Base-by-base conservation (phyloP, 1,140 invertebrate species). In the Globodera rostochiensis region DNA sequence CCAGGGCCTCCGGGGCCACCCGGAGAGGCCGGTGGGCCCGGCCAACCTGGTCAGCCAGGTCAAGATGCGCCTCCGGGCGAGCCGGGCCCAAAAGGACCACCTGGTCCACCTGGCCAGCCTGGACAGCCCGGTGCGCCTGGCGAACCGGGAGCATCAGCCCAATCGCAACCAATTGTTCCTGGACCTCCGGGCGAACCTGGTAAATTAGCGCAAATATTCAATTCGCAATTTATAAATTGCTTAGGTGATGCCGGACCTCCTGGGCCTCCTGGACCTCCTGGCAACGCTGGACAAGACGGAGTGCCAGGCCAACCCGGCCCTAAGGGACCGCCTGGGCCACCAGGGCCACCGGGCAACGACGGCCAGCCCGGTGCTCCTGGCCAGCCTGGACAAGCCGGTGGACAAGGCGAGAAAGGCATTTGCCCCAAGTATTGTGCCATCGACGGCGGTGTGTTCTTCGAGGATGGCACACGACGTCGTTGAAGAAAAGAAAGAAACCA, bases 381-480 rank as follows among this genome's bases (percentile, higher is more conserved):
- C 53, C 83, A 85, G 11, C 47, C 83, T 47, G 83, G 83, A 7
- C 83, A 74, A 49, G 77, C 83, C 19, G 83, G 83, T n/a, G 80
- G 74, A 1, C 82, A 83, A 36, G 83, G 83, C 80, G 84, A 85
- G 49, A 85, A 86, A 36, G 84, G 84, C 74, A 86, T 85, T 47
- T 85, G 84, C 70, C 84, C 84, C 46, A 85, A 85, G 73, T 85
- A 85, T 73, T 85, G 84, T 84, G 84, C 84, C 46, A 86, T 85
- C 76, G 84, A 85, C 67, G 84, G 84, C 9, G 84, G 84, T 4
- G 84, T 85, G 36, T 85, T 85, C 84, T 85, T 85, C 83, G 84
- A 85, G 47, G 84, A 85, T 66, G 84, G 84, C 69, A 85, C 84
- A 57, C 82, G 82, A 53, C 67, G 82, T 57, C 79, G 81, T 53